Evolutionary conservation across 2,113 vertebrate genomes (phyloP), one percentile per base, ranked within the genome.

Genomic region (Cairina moschata): DNA sequence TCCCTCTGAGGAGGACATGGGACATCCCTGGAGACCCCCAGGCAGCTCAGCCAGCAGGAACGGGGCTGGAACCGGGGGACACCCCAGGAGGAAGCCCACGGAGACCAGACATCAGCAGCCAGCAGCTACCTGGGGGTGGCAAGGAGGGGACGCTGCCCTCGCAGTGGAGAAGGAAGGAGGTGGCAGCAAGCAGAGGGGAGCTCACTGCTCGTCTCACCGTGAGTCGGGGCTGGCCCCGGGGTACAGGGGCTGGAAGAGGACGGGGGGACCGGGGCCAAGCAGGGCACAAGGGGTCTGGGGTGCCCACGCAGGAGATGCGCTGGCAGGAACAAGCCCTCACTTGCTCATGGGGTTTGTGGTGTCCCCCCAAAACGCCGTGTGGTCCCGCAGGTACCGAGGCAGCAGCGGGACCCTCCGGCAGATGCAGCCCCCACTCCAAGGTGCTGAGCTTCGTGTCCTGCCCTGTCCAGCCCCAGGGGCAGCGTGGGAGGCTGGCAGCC

Each of bases 391-490:
- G 81, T 14, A 7, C 77, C 7, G 4, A 17, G 15, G 3, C 7
- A 40, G 54, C 67, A 8, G 5, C 0, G 1, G 62, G 60, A 83
- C 5, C 9, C 13, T 14, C 34, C 1, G 0, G 67, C 38, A 22
- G 0, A 29, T 2, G 3, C 1, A 13, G 48, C 6, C 9, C 5
- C 0, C 0, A 23, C 17, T 4, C 32, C 20, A 13, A 13, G 2
- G 23, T 13, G 31, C 14, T 73, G 6, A 28, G 36, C 9, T 11
- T 26, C 3, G 26, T 29, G 25, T 8, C 54, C 4, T 9, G 54
- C 14, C 83, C 66, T 9, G 67, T 56, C 3, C 44, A 13, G 52
- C 22, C n/a, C 42, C 4, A 14, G 54, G 17, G 50, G 79, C 84
- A 76, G 17, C 6, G 1, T 18, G 54, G 91, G 54, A 50, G 81